These are phyloP conservation scores for Pyrrhosoma nymphula DNA, from an alignment of 2,888 invertebrate species.

Conservation along the genomic window DNA sequence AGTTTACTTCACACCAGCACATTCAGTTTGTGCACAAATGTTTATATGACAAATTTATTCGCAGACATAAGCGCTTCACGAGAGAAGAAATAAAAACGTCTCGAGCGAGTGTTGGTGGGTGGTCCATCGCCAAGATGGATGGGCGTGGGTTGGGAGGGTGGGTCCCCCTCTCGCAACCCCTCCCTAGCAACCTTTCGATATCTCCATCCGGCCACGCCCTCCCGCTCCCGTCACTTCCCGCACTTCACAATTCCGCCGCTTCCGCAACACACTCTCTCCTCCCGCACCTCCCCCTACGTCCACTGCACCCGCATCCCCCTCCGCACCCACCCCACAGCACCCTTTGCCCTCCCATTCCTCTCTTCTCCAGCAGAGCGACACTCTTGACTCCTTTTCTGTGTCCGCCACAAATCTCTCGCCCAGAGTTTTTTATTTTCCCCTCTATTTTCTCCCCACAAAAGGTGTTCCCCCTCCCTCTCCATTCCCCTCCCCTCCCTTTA, in stretches of 20 bases:
- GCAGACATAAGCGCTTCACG: no score
- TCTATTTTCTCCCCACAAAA: neutral
- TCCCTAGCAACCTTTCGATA: constrained; percentile 18
- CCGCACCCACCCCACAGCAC: neutral
- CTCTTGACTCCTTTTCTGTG: neutral
- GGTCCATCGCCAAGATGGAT: no score
- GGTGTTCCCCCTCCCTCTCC: neutral
- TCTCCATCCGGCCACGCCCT: neutral
- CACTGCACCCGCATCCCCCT: neutral
- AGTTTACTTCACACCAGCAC: no score
- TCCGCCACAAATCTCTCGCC: neutral
- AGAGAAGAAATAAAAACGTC: no score
- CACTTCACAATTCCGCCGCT: neutral
- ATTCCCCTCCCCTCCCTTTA: no score
- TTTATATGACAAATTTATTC: no score
- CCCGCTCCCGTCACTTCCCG: neutral
- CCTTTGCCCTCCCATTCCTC: neutral
- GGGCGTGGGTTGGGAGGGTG: no score
- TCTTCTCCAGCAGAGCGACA: neutral
- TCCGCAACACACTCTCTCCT: neutral
- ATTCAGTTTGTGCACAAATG: no score
- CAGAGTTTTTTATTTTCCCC: neutral
- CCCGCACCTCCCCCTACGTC: neutral
- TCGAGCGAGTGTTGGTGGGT: no score
- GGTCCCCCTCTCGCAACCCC: no score